Evolutionary conservation across 1,140 invertebrate genomes (phyloP), one percentile per base, ranked within the genome.

Genomic region (Pararge aegeria): DNA sequence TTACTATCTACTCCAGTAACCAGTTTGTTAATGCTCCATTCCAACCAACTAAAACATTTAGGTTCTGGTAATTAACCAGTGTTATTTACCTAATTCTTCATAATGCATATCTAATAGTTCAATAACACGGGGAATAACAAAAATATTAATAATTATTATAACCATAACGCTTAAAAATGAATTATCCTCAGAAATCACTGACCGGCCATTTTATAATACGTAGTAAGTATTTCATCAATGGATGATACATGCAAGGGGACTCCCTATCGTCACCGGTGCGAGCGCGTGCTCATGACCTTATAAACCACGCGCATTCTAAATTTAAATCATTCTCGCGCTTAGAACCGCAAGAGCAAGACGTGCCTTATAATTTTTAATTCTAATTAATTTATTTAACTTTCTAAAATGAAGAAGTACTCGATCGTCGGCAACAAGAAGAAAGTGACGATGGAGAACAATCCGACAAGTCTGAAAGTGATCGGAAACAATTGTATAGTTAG

Each of bases 381-480:
- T n/a, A 19, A 42, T 19, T 52, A 52, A 52, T n/a, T 34, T 34
- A 7, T n/a, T n/a, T n/a, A n/a, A 7, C 10, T 19, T 30, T 51
- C 54, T 37, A 83, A 78, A 78, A 89, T 89, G 86, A 89, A 89
- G 68, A 77, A 77, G 12, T 87, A 89, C 66, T 82, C 81, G 38
- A 67, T 89, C 12, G 66, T 89, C 53, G 86, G 86, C 9, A 87
- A 89, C 59, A 89, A 85, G 60, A 89, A 89, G 77, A 89, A 87
- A 73, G 83, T 89, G 46, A 89, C 83, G 5, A 86, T 87, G 83
- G 80, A 86, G 56, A 68, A 51, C 1, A 87, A 87, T 56, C 68
- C 68, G 18, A 73, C 78, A 1, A 72, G 66, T 16, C 58, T 89
- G 10, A 87, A 82, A 68, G 76, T 89, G 1, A 76, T 89, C 37